phyloP scores from a whole-genome alignment of 1,140 invertebrate species.

The Pseudomyrmex dendroicus region DNA sequence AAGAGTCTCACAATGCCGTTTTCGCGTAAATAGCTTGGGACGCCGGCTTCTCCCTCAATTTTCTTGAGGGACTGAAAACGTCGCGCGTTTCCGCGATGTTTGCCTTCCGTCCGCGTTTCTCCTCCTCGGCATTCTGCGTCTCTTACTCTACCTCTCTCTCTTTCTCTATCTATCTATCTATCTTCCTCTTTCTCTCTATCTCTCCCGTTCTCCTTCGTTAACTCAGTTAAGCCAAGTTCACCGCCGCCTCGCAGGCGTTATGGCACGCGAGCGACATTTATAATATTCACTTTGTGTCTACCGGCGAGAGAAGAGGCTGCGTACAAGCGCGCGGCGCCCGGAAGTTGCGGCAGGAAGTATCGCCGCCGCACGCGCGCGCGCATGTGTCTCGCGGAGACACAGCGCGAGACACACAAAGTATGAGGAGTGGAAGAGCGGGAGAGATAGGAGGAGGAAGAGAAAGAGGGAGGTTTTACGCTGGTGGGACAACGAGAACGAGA shows the following conservation, averaged over 20 bases:
- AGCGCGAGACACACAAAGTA: not conserved
- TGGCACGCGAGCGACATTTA: conserved; percentile 73
- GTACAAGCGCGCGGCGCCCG: conserved; percentile 46
- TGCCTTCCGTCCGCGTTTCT: conserved; percentile 16
- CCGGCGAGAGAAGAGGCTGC: conserved; percentile 29
- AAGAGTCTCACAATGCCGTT: conserved; percentile 17
- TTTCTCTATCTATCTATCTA: not conserved
- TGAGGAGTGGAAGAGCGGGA: not conserved
- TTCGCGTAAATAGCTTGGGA: conserved; percentile 40
- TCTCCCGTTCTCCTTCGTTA: conserved; percentile 57
- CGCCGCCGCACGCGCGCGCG: conserved; percentile 50
- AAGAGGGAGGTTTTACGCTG: conserved; percentile 39
- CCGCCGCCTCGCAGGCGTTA: conserved; percentile 56
- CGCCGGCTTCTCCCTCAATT: conserved; percentile 45
- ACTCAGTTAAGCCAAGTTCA: conserved; percentile 71
- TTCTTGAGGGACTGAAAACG: conserved; percentile 43
- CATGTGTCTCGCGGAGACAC: not conserved
- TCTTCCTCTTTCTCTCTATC: not conserved
- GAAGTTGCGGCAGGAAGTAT: conserved; percentile 69
- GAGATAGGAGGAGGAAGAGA: not conserved
- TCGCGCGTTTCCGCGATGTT: conserved; percentile 50
- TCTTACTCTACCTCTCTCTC: too few relatives aligned
- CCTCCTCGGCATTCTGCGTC: not conserved
- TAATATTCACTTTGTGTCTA: conserved; percentile 74
- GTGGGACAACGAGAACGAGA: conserved; percentile 55